Percentiles rank a stretch among this genome's conserved stretches.
Evolutionary conservation across 2,113 vertebrate genomes (phyloP).

Genomic region (Diphyllodes magnificus): DNA sequence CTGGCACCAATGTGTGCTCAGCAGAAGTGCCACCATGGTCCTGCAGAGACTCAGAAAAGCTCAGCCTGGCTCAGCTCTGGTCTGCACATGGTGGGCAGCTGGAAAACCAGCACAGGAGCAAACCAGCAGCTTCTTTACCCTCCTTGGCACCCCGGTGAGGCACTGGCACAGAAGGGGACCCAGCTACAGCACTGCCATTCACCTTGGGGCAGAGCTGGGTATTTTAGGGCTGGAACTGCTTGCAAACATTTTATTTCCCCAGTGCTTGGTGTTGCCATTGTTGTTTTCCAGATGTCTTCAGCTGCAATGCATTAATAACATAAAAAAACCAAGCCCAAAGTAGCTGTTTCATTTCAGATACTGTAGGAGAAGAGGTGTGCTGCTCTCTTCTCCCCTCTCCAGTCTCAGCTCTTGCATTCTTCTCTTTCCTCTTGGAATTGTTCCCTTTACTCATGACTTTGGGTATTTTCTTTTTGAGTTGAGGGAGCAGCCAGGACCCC

Average conservation of each 20-base stretch:
- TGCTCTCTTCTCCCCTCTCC: neutral
- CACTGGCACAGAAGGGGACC: neutral
- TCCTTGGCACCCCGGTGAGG: neutral
- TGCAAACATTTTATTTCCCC: neutral
- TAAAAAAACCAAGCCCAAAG: neutral
- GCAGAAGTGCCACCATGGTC: neutral
- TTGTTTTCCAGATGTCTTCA: neutral
- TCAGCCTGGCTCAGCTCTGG: neutral
- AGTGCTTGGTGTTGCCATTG: neutral
- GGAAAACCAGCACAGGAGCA: neutral
- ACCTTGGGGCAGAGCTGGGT: neutral
- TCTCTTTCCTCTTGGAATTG: neutral
- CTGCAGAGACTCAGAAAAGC: neutral
- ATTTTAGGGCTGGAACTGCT: neutral
- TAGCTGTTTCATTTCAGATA: constrained; percentile 23
- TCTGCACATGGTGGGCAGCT: neutral
- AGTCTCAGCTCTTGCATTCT: neutral
- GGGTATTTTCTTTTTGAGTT: neutral
- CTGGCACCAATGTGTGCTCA: neutral
- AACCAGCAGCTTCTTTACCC: neutral
- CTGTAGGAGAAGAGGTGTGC: neutral
- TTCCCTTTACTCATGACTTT: neutral
- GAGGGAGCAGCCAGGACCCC: neutral
- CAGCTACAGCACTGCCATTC: accelerated
- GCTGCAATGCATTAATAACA: neutral